Conservation (phyloP, 2,797 vertebrate genomes). For the Glossophaga mutica region DNA sequence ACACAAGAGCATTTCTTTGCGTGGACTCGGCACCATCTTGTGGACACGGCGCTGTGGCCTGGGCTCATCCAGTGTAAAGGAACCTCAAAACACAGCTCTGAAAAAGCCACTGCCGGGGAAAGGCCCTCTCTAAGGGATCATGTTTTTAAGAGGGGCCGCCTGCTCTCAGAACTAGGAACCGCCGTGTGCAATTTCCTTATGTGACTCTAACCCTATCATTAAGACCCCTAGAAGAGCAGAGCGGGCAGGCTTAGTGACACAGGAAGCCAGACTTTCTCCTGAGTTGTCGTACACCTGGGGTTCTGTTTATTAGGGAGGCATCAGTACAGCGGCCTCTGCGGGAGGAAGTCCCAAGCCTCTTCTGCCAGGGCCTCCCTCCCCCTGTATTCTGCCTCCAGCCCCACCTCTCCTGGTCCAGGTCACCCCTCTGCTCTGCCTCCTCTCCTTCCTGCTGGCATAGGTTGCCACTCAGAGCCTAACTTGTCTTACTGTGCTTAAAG, state of each 20-base stretch:
- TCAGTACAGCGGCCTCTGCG: neutral
- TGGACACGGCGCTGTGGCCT: neutral
- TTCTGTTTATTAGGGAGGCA: neutral
- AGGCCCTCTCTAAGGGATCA: neutral
- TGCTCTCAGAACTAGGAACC: neutral
- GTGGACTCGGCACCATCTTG: conserved; percentile 69
- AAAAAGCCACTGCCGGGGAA: neutral
- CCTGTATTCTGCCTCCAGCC: neutral
- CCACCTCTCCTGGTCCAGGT: neutral
- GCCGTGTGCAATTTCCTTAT: neutral
- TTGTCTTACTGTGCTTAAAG: neutral
- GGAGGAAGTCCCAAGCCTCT: neutral
- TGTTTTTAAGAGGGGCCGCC: neutral
- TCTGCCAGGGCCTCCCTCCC: neutral
- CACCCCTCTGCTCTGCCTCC: neutral
- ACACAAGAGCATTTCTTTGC: neutral
- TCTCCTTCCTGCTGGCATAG: neutral
- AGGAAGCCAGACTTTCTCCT: neutral
- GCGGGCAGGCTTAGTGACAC: neutral
- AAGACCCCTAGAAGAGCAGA: neutral
- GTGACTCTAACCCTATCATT: neutral
- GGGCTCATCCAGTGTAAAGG: neutral
- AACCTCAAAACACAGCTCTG: neutral
- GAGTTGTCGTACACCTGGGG: neutral
- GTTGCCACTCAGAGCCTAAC: neutral